Evolutionary conservation across 2,113 vertebrate species (phyloP), one percentile per base, ranked within the genome.

Genomic region (Lepus timidus): DNA sequence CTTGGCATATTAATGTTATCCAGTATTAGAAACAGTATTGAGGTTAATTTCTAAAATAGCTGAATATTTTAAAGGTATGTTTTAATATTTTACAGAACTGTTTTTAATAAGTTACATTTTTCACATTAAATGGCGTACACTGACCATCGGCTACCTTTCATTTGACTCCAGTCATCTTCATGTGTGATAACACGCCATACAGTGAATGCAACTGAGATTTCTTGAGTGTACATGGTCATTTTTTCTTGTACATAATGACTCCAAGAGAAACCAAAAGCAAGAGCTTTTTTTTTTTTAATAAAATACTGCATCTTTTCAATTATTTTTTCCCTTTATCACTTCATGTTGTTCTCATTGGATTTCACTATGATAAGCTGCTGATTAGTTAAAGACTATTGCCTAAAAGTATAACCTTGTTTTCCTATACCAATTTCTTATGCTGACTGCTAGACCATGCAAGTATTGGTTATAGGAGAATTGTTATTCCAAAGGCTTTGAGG

Each of bases 41-140:
- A 70, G 13, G 9, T 3, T 90, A 84, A 85, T 62, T 90, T 89
- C 16, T 85, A 80, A 95, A 93, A 19, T 88, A 88, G 2, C 1
- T 31, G 31, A 67, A n/a, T 51, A 89, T 75, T 93, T 94, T 36
- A 39, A 73, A n/a, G 17, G 12, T 31, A 29, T 62, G 19, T 76
- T 65, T 91, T 51, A 88, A 93, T 8, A 70, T 52, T 93, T 91
- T 29, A 93, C 44, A 79, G 16, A 65, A 33, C 33, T 49, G 0
- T 4, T 71, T 90, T 36, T 73, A 49, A 36, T 68, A 27, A 81
- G 73, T 71, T 51, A 1, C 22, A 65, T 44, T 62, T 65, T 9
- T 62, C 31, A 78, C 9, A 58, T 29, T 68, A 85, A 96, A 68
- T 51, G 22, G 17, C 76, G 1, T 33, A 51, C 31, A 1, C 3